Conservation (phyloP, 2,113 vertebrate genomes). For the Acanthochromis polyacanthus region DNA sequence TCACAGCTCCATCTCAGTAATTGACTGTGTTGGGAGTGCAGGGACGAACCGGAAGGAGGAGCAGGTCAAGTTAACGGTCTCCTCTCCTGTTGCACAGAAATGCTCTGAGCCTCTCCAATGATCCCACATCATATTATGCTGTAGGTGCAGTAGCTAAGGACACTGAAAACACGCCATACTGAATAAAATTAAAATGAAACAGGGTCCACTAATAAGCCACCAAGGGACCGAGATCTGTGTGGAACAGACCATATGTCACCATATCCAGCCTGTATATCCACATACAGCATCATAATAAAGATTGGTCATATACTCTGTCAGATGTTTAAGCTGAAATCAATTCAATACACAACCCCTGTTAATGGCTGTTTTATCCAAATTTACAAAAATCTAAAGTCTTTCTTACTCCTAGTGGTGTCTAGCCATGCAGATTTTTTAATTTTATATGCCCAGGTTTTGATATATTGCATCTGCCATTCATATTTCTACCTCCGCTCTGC, state of each 20-base stretch:
- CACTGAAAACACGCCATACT: neutral
- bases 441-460: neutral
- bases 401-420: neutral
- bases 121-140: slow-evolving; percentile 8
- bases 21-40: slow-evolving; percentile 41
- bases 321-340: neutral
- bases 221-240: slow-evolving; percentile 11
- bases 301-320: neutral
- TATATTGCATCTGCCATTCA: neutral
- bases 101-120: slow-evolving; percentile 1
- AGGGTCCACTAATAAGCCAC: slow-evolving; percentile 30
- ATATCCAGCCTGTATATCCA: neutral
- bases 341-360: neutral
- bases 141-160: neutral
- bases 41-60: neutral
- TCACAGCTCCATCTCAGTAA: slow-evolving; percentile 46
- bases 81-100: slow-evolving; percentile 1
- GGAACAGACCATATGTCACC: neutral
- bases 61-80: neutral
- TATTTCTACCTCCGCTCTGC: neutral
- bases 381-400: neutral
- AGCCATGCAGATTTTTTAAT: neutral
- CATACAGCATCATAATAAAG: neutral
- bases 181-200: neutral
- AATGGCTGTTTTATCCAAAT: slow-evolving; percentile 3